Conservation (phyloP, 2,113 vertebrate species). For the Prionailurus bengalensis region DNA sequence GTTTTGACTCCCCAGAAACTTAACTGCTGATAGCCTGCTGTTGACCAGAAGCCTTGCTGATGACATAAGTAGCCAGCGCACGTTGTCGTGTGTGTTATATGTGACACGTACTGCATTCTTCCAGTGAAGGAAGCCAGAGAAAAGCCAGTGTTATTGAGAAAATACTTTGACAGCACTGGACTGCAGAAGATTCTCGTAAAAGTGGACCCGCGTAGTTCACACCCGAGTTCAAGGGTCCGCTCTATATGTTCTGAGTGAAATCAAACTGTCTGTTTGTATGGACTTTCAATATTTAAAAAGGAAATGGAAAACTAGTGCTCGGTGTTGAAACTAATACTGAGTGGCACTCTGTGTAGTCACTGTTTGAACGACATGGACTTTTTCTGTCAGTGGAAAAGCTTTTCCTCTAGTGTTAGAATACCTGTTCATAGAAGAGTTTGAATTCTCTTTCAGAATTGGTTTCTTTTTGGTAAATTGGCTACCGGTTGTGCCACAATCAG, state of each 20-base stretch:
- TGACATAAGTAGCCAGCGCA: not conserved
- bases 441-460: not conserved
- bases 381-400: not conserved
- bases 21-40: not conserved
- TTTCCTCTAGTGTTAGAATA: not conserved
- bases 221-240: fast-evolving
- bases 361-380: not conserved
- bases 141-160: not conserved
- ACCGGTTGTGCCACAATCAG: not conserved
- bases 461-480: not conserved
- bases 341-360: not conserved
- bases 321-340: not conserved
- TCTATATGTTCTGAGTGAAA: not conserved
- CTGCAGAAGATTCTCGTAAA: not conserved
- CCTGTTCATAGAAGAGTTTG: not conserved
- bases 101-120: not conserved
- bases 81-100: not conserved
- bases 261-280: not conserved
- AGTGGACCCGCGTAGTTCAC: not conserved
- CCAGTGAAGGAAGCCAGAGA: not conserved
- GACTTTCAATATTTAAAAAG: not conserved
- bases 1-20: not conserved
- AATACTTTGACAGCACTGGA: not conserved
- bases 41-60: not conserved
- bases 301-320: not conserved